Base-by-base conservation (phyloP, 2,888 invertebrate species). In the Drosophila siamana region DNA sequence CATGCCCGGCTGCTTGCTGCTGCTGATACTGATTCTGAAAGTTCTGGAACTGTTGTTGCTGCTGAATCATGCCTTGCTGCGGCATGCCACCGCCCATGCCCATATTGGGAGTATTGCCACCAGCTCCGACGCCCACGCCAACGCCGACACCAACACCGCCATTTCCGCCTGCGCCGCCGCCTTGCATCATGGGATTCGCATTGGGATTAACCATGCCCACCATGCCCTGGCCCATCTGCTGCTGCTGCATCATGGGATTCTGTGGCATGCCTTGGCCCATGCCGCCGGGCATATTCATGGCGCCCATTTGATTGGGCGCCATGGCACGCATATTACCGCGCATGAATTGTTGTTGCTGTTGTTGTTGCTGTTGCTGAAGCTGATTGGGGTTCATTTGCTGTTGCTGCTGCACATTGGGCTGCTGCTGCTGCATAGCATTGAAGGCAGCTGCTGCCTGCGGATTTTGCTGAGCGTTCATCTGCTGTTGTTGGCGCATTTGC, bases 21-120 rank as follows among this genome's bases (percentile, higher is more conserved):
- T 89, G 89, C 52, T 89, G 89, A 67, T 93, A 93, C 73, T 94
- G 94, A 60, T 93, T 93, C 61, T 83, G 83, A 80, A 94, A 95
- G 65, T 94, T 94, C 43, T 93, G 93, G 83, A 95, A 95, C 91
- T 95, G 95, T 86, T 69, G 91, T 81, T 84, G 83, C 66, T 91
- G 90, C 59, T 90, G 94, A 61, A 90, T 93, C 85, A 92, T 90
- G 22, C 87, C 90, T 55, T 92, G 92, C 41, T 90, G 91, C 71
- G 92, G 89, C 84, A 92, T 89, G 9, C 19, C 19, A 3, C 86
- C 88, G 6, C 88, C 83, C 30, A 90, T 74, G 47, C 87, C 89
- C 68, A 91, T 90, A 65, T 88, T 91, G 1, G 88, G 86, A 44
- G 80, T 80, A 13, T 74, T 78, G 6, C 88, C 88, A 11, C 73